Percentiles rank a stretch among this genome's conserved stretches.
phyloP scores from a whole-genome alignment of 2,888 invertebrate genomes.

The Tiliacea citrago region DNA sequence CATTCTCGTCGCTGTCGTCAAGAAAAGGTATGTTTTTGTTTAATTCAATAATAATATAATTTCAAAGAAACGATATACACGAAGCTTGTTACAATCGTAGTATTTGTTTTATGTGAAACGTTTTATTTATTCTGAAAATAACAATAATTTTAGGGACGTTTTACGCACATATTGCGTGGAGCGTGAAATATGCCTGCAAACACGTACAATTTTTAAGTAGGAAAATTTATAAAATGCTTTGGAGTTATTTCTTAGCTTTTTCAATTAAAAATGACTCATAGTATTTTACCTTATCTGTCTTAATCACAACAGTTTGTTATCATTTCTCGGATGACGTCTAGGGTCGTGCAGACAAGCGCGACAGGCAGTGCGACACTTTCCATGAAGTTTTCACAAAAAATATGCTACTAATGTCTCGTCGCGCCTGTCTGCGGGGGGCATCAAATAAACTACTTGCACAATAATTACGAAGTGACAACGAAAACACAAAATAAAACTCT shows the following conservation, averaged over 20 bases:
- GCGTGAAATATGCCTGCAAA: no score
- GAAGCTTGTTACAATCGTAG: constrained; percentile 47
- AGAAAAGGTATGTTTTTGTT: constrained; percentile 93
- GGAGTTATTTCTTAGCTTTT: no score
- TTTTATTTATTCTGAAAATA: constrained; percentile 8
- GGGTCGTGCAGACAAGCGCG: no score
- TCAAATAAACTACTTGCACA: neutral
- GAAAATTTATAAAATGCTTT: no score
- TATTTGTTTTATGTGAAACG: constrained; percentile 17
- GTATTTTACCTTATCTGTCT: neutral
- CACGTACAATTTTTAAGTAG: no score
- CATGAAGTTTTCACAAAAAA: no score
- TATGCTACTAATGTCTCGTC: no score
- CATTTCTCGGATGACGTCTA: neutral
- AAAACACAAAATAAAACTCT: constrained; percentile 13
- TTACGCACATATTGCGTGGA: no score
- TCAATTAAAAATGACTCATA: neutral
- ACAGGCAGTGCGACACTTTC: no score
- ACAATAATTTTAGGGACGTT: neutral
- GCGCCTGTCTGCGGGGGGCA: no score
- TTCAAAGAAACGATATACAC: constrained; percentile 39
- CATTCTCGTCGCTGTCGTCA: constrained; percentile 95
- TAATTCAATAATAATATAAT: no score
- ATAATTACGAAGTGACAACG: neutral
- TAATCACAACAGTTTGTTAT: neutral